These are phyloP conservation scores for Andricus curvator DNA, from an alignment of 2,888 invertebrate genomes.

Conservation along the genomic window DNA sequence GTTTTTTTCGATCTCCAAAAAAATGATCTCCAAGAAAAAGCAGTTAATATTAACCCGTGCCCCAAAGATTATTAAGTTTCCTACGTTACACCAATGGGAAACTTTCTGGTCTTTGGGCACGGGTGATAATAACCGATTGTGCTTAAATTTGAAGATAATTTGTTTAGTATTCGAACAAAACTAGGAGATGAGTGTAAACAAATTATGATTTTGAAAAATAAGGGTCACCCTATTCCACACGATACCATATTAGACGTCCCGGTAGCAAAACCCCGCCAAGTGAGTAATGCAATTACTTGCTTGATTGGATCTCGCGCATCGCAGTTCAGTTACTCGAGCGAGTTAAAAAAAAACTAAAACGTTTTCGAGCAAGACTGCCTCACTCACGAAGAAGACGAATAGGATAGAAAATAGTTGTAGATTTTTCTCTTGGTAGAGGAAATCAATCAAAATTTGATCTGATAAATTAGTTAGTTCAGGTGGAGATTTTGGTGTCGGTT, in stretches of 20 bases:
- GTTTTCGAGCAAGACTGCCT: conserved; percentile 1
- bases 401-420: neutral
- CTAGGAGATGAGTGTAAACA: too few relatives aligned
- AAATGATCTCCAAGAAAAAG: too few relatives aligned
- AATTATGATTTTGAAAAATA: too few relatives aligned
- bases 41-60: too few relatives aligned
- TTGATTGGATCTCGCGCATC: conserved; percentile 19
- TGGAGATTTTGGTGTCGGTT: neutral
- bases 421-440: neutral
- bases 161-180: too few relatives aligned
- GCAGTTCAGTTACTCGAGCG: conserved; percentile 9
- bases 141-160: too few relatives aligned
- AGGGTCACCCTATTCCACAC: neutral
- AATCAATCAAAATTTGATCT: neutral
- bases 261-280: neutral
- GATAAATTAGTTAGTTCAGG: neutral
- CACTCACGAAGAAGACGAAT: neutral
- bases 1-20: too few relatives aligned
- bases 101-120: too few relatives aligned
- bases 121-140: too few relatives aligned
- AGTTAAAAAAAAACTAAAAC: neutral
- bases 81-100: too few relatives aligned
- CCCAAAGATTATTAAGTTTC: too few relatives aligned
- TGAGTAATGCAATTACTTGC: conserved; percentile 19
- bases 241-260: neutral